These are phyloP conservation scores for Drosophila lacicola DNA, from an alignment of 2,888 invertebrate species.

Conservation along the genomic window DNA sequence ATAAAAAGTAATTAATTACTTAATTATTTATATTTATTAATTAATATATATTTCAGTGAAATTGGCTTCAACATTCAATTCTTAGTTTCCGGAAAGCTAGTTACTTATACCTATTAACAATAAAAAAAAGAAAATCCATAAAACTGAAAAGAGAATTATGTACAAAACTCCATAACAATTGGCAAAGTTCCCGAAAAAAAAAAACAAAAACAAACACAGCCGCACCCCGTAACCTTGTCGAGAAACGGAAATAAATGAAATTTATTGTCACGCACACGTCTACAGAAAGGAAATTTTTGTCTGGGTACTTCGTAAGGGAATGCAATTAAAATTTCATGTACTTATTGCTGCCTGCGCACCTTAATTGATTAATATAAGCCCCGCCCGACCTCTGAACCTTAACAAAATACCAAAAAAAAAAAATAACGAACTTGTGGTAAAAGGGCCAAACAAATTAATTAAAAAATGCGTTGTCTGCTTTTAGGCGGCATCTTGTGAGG, in stretches of 20 bases:
- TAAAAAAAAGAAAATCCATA: slow-evolving; percentile 10
- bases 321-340: slow-evolving; percentile 66
- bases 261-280: slow-evolving; percentile 60
- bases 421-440: slow-evolving; percentile 27
- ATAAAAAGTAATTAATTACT: too few species aligned
- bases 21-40: too few species aligned
- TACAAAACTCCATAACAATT: slow-evolving; percentile 11
- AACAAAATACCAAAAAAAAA: slow-evolving; percentile 9
- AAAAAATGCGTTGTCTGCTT: slow-evolving; percentile 61
- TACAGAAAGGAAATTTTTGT: slow-evolving; percentile 22
- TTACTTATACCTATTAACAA: neutral
- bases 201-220: neutral
- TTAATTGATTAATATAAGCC: slow-evolving; percentile 62
- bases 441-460: slow-evolving; percentile 61
- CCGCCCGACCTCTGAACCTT: slow-evolving; percentile 1
- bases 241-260: slow-evolving; percentile 36
- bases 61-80: too few species aligned
- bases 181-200: neutral
- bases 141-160: slow-evolving; percentile 17
- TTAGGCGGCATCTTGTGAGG: slow-evolving; percentile 38
- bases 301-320: slow-evolving; percentile 39
- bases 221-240: slow-evolving; percentile 9
- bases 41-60: too few species aligned
- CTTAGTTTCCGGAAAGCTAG: neutral
- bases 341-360: slow-evolving; percentile 37